phyloP scores from a whole-genome alignment of 2,888 invertebrate species.

The Diplazon laetatorius region DNA sequence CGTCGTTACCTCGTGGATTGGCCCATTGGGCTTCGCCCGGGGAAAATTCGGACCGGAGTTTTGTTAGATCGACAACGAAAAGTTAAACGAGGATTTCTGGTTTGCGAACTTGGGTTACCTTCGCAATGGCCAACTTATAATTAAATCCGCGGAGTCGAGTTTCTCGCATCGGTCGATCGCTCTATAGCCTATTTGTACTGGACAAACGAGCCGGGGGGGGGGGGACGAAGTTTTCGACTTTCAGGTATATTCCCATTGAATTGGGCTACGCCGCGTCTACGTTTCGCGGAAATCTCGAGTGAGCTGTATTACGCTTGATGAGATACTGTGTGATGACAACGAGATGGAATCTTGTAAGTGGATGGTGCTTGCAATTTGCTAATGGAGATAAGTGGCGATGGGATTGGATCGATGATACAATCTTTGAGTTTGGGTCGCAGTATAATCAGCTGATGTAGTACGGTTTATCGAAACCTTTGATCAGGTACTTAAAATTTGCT shows the following conservation, averaged over 20 bases:
- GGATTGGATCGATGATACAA: not conserved
- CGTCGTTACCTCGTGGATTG: not conserved
- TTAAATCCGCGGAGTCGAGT: constrained; percentile 46
- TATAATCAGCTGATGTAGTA: constrained; percentile 15
- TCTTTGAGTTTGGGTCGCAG: not conserved
- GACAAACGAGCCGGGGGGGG: constrained; percentile 32
- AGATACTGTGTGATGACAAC: not conserved
- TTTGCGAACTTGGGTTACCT: constrained; percentile 12
- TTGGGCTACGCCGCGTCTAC: constrained; percentile 20
- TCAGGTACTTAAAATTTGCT: not conserved
- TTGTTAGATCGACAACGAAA: not conserved
- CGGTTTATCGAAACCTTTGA: not conserved
- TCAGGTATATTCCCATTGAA: not conserved
- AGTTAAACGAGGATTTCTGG: not conserved
- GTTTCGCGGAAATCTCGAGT: not conserved
- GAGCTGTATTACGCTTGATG: not conserved
- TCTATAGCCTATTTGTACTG: constrained; percentile 44
- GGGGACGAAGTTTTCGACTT: constrained; percentile 25
- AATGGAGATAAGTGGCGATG: constrained; percentile 15
- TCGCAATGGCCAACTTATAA: constrained; percentile 55
- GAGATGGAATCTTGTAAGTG: constrained; percentile 10
- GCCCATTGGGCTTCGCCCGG: not conserved
- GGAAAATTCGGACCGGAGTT: not conserved
- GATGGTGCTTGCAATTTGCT: constrained; percentile 10
- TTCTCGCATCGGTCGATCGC: not conserved